A percentile compares a stretch with the other conserved stretches of the same genome.
Evolutionary conservation across 2,797 vertebrate species (phyloP).

Genomic region (Myotis findleyi): DNA sequence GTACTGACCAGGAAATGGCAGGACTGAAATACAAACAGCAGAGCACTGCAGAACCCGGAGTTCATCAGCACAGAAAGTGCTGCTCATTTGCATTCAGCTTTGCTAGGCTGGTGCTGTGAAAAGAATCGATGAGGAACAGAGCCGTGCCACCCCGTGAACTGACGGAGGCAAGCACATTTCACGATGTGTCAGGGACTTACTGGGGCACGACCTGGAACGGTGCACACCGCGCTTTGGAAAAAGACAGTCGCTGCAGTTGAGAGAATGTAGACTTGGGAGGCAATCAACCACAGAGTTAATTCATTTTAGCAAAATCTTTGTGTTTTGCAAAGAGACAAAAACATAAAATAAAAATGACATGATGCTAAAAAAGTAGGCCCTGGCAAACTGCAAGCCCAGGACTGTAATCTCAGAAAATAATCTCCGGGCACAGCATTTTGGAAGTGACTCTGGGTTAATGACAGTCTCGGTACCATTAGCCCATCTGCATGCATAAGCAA

Average conservation of each 20-base stretch:
- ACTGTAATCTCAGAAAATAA: conserved; percentile 70
- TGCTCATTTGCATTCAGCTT: conserved; percentile 45
- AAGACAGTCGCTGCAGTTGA: background rate
- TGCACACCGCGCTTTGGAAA: background rate
- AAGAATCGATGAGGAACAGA: background rate
- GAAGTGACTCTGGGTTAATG: conserved; percentile 65
- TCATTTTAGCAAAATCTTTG: conserved; percentile 59
- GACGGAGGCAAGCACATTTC: background rate
- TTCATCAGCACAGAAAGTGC: background rate
- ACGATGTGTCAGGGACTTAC: conserved; percentile 1
- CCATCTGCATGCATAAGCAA: conserved; percentile 35
- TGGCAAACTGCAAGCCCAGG: conserved; percentile 36
- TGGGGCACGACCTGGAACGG: background rate
- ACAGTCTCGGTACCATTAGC: background rate
- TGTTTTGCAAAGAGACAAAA: conserved; percentile 31
- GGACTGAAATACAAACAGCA: background rate
- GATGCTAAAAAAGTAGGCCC: conserved; percentile 30
- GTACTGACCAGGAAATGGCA: background rate
- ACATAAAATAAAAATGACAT: conserved; percentile 33
- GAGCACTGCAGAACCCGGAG: background rate
- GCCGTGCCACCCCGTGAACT: background rate
- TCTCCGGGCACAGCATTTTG: background rate
- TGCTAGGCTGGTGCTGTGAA: background rate
- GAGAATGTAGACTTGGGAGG: background rate
- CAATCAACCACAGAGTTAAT: conserved; percentile 50